A percentile compares a stretch with the other conserved stretches of the same genome.
These are phyloP conservation scores for Chrysoperla carnea DNA, from an alignment of 1,140 invertebrate genomes.

Conservation along the genomic window DNA sequence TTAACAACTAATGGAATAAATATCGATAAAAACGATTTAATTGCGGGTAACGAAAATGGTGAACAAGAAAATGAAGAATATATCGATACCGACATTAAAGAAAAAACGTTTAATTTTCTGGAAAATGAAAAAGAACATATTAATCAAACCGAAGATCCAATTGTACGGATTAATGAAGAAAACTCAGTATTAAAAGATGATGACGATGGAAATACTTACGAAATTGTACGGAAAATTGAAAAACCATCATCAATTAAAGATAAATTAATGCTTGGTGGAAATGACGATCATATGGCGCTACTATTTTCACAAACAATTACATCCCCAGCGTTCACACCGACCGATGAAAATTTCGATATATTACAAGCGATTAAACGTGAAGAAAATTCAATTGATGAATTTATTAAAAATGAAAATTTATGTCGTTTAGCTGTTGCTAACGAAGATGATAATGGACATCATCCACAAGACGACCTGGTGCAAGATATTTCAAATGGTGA, in stretches of 20 bases:
- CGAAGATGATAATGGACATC: constrained; percentile 1
- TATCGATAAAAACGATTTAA: too few relatives aligned
- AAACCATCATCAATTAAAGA: constrained; percentile 13
- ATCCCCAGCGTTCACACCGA: constrained; percentile 22
- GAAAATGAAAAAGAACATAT: too few relatives aligned
- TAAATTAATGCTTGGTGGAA: constrained; percentile 15
- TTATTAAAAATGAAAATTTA: background rate
- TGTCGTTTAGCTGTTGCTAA: constrained; percentile 5
- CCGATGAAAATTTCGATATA: constrained; percentile 23
- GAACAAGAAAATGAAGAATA: too few relatives aligned
- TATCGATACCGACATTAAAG: too few relatives aligned
- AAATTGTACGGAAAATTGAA: background rate
- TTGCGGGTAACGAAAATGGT: too few relatives aligned
- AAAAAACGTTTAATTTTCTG: too few relatives aligned
- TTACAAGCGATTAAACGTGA: constrained; percentile 18
- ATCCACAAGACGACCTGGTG: background rate
- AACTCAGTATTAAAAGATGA: background rate
- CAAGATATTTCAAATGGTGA: background rate
- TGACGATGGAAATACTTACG: background rate
- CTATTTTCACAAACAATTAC: constrained; percentile 22
- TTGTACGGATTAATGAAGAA: background rate
- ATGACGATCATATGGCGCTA: constrained; percentile 17
- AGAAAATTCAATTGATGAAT: background rate
- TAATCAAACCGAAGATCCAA: too few relatives aligned
- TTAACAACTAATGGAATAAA: too few relatives aligned